Conservation (phyloP, 2,888 invertebrate species). For the Synergus itoensis region DNA sequence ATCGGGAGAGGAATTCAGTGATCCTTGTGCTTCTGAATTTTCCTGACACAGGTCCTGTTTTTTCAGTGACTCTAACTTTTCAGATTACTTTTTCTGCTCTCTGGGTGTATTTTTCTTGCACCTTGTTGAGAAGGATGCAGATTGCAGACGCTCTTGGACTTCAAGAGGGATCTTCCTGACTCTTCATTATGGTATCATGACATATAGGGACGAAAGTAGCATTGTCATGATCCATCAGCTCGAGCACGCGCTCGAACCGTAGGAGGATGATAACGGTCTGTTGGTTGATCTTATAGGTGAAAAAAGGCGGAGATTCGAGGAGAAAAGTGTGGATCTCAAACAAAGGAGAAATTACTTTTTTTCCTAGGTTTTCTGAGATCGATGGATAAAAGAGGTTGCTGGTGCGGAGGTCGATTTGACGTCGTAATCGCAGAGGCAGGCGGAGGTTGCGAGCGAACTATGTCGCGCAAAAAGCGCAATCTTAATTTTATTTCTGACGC, state of each 20-base stretch:
- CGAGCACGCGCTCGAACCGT: conserved; percentile 34
- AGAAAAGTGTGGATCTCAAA: neutral
- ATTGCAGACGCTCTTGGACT: conserved; percentile 55
- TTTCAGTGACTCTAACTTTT: neutral
- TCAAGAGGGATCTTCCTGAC: neutral
- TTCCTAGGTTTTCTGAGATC: neutral
- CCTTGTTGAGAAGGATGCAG: conserved; percentile 40
- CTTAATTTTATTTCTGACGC: conserved; percentile 42
- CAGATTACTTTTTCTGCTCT: neutral
- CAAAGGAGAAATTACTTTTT: neutral
- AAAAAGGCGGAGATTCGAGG: neutral
- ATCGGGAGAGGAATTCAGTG: neutral
- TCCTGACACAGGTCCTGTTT: neutral
- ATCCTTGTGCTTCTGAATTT: neutral
- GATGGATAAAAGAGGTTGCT: neutral
- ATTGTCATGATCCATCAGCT: conserved; percentile 40
- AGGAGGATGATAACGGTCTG: conserved; percentile 13
- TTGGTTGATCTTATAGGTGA: neutral
- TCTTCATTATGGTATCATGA: conserved; percentile 38
- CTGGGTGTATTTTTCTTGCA: neutral
- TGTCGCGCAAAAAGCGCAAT: conserved; percentile 40
- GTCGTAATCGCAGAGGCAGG: conserved; percentile 30
- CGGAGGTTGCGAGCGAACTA: conserved; percentile 17
- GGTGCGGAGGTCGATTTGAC: conserved; percentile 17
- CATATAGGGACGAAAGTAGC: conserved; percentile 22